These are phyloP conservation scores for Tinea trinotella DNA, from an alignment of 2,888 invertebrate genomes.

Conservation along the genomic window DNA sequence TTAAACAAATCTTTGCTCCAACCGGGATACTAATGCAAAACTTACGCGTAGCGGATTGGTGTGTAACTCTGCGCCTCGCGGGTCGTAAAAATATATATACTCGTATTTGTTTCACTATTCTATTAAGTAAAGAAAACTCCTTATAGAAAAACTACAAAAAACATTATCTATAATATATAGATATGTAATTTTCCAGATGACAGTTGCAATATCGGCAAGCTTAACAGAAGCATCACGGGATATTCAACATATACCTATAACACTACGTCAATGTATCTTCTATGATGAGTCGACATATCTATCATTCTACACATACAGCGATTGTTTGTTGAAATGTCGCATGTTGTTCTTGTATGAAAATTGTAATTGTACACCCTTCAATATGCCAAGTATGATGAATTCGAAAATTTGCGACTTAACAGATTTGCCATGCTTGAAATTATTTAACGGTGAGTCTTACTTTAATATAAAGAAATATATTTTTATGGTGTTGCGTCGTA, in stretches of 20 bases:
- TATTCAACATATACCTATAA: slow-evolving; percentile 52
- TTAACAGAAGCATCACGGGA: slow-evolving; percentile 59
- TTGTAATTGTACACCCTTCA: slow-evolving; percentile 73
- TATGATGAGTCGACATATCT: slow-evolving; percentile 61
- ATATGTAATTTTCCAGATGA: slow-evolving; percentile 51
- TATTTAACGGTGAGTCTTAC: slow-evolving; percentile 55
- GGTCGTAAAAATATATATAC: too few relatives aligned
- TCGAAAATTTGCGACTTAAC: slow-evolving; percentile 60
- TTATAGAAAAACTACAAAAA: too few relatives aligned
- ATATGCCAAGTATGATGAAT: slow-evolving; percentile 54
- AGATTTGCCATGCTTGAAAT: slow-evolving; percentile 62
- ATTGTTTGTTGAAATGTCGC: slow-evolving; percentile 72
- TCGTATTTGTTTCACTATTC: too few relatives aligned
- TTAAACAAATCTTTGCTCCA: too few relatives aligned
- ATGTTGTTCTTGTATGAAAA: slow-evolving; percentile 59
- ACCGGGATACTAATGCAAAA: too few relatives aligned
- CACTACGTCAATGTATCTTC: slow-evolving; percentile 70
- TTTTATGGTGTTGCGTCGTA: too few relatives aligned
- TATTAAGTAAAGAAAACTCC: too few relatives aligned
- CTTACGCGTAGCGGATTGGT: too few relatives aligned
- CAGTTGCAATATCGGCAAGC: slow-evolving; percentile 51
- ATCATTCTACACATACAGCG: slow-evolving; percentile 69
- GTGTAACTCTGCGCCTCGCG: too few relatives aligned
- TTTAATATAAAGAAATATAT: too few relatives aligned
- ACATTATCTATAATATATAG: too few relatives aligned